Evolutionary conservation across 1,140 invertebrate genomes (phyloP).

Genomic region (Chlorops oryzae): DNA sequence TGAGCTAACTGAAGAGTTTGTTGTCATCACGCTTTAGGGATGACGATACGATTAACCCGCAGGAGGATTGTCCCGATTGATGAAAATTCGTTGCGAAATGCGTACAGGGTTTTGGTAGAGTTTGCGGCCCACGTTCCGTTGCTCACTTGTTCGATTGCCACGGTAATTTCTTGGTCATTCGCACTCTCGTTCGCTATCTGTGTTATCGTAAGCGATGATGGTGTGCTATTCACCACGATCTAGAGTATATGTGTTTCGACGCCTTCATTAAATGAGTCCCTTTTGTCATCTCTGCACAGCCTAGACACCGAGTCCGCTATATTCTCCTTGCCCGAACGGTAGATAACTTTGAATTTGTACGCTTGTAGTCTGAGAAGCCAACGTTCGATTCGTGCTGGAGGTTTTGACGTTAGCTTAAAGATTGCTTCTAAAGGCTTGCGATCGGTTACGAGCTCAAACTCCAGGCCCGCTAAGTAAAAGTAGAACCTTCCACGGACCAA

Average conservation of each 20-base stretch:
- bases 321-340: conserved; percentile 6
- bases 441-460: conserved; percentile 36
- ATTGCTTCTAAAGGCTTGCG: conserved; percentile 28
- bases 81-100: conserved; percentile 12
- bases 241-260: neutral
- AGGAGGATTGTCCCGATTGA: conserved; percentile 18
- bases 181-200: neutral
- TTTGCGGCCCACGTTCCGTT: neutral
- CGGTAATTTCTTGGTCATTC: neutral
- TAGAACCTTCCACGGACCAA: conserved; percentile 39
- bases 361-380: conserved; percentile 5
- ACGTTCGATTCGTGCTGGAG: conserved; percentile 3
- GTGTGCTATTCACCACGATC: too few relatives aligned
- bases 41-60: too few relatives aligned
- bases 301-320: neutral
- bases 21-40: too few relatives aligned
- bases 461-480: conserved; percentile 25
- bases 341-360: conserved; percentile 8
- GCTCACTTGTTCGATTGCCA: neutral
- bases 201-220: neutral
- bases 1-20: too few relatives aligned
- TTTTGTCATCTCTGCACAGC: neutral
- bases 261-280: neutral
- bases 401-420: conserved; percentile 12
- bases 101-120: neutral